Evolutionary conservation across 2,113 vertebrate species (phyloP).

Genomic region (Tachycineta bicolor): DNA sequence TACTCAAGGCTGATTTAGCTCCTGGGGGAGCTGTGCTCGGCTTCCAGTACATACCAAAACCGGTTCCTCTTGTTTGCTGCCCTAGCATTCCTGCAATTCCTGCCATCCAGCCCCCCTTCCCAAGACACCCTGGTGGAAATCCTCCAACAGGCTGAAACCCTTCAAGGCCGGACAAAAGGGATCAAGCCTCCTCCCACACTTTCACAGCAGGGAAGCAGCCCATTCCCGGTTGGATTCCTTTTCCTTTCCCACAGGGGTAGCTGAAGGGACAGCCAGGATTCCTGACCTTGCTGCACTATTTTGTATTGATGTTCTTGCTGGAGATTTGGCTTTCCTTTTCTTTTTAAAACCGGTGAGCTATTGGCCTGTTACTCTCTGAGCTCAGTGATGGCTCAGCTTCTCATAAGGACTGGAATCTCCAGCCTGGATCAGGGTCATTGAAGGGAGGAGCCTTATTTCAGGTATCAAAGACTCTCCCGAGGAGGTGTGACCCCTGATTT

Average conservation of each 20-base stretch:
- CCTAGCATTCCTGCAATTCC: conserved; percentile 9
- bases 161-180: neutral
- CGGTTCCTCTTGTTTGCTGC: neutral
- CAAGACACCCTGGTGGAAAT: neutral
- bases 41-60: neutral
- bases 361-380: neutral
- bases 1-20: neutral
- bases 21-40: neutral
- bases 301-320: neutral
- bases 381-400: neutral
- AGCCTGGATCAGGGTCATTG: too few species aligned
- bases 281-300: neutral
- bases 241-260: neutral
- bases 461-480: neutral
- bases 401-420: neutral
- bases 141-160: neutral
- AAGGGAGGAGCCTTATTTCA: neutral
- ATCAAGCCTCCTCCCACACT: neutral
- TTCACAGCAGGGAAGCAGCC: neutral
- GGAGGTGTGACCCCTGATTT: neutral
- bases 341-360: neutral
- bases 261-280: neutral
- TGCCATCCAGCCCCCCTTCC: neutral
- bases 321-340: neutral
- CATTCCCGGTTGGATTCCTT: rapidly evolving